These are phyloP conservation scores for Rhabdophis nuchalis DNA, from an alignment of 2,797 vertebrate genomes.

Conservation along the genomic window DNA sequence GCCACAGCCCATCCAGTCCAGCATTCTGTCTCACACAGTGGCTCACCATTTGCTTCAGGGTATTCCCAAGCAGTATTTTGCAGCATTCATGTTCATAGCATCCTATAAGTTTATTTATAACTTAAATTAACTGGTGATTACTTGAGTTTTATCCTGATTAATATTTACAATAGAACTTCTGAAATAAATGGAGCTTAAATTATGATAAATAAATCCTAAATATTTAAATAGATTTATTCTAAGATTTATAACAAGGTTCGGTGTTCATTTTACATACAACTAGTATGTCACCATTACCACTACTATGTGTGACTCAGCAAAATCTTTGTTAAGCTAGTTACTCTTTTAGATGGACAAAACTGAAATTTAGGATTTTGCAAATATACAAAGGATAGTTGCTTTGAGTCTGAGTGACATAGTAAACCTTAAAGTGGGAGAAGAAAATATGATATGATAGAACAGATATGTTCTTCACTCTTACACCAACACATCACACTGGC, in stretches of 20 bases:
- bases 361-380: background rate
- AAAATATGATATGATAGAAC: background rate
- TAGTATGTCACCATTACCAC: background rate
- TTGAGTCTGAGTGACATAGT: background rate
- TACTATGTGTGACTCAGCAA: background rate
- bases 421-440: background rate
- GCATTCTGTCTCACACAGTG: too few species aligned
- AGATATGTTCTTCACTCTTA: background rate
- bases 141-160: background rate
- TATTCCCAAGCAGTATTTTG: too few species aligned
- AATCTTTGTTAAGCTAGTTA: background rate
- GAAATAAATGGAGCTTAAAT: background rate
- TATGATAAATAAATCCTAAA: background rate
- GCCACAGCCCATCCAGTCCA: too few species aligned
- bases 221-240: background rate
- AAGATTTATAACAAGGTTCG: background rate
- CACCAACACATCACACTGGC: background rate
- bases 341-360: background rate
- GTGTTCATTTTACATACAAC: background rate
- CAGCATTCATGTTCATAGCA: background rate
- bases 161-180: background rate
- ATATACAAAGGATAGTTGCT: background rate
- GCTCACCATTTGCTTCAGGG: too few species aligned
- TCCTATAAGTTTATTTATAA: background rate
- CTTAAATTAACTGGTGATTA: background rate